Base-by-base conservation (phyloP, 2,113 vertebrate species). In the Galbula dea region DNA sequence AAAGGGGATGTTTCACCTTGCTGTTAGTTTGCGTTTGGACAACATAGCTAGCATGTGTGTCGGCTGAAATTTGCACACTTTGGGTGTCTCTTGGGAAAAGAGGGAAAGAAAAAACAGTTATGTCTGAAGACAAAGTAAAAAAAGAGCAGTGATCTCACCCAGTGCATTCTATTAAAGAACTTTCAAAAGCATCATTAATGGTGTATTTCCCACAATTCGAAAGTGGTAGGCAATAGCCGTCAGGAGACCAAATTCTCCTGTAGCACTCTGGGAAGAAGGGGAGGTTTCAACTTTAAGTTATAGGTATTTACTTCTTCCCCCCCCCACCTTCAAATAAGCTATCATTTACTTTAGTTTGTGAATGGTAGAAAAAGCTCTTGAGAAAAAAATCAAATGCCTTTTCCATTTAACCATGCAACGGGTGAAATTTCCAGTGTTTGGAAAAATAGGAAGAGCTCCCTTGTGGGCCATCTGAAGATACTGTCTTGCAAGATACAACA, bases 1-100 rank as follows among this genome's bases (percentile, higher is more conserved):
- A 61, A 85, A 83, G 26, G 92, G 90, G 79, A 82, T 24, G 29
- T 88, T 96, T 89, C 96, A 62, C 95, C 97, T 96, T 81, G 43
- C 80, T 87, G 72, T 82, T 51, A 4, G 82, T 83, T 74, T 86
- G 76, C 41, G 0, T 87, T 94, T 52, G 95, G 51, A 85, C 84
- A 73, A 6, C 7, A 4, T 71, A 86, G 78, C 58, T 66, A 49
- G 39, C 12, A 1, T 36, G 45, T 14, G 16, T 39, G 32, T 48
- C 6, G 4, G 59, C 54, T 65, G 88, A 78, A 90, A 32, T 65
- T 45, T 73, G 76, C 26, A 20, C 93, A 14, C 68, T 82, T 86
- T 3, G 48, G 23, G 68, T 63, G 14, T 43, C 57, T 88, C 62
- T 39, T 90, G 57, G 52, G 84, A 89, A 91, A 88, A 80, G 11